Base-by-base conservation (phyloP, 2,113 vertebrate genomes). In the Seriola dumerili region DNA sequence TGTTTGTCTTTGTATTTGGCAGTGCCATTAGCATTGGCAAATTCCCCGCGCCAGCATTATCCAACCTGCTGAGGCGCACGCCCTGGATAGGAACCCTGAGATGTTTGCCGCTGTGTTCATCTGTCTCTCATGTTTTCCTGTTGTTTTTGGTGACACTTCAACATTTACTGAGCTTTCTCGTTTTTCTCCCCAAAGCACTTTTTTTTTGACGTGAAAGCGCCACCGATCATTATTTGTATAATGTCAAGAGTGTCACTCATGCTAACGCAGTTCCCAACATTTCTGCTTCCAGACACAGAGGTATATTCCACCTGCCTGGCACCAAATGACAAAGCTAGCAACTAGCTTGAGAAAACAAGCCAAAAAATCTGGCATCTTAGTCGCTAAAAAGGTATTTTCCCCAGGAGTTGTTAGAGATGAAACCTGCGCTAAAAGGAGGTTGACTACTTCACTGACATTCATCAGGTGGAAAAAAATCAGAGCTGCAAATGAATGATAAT, bases 11-110 rank as follows among this genome's bases (percentile, higher is more conserved):
- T 83, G 50, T 66, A 4, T 72, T 80, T 78, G 70, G 52, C 68
- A 70, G 46, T 5, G 17, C 64, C 71, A 79, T 90, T 88, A 90
- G 68, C 63, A 72, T 38, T 61, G 65, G 21, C 48, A 59, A 82
- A 82, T 73, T 38, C 40, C 61, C 72, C 4, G 46, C 54, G 59
- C 87, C 88, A 89, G 90, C 86, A 74, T 32, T 75, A 83, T 81
- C 44, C 58, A 69, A 11, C 17, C 29, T 62, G 48, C 74, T 61
- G 59, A 58, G 44, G 58, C 68, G 73, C 59, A 80, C 78, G 50
- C 63, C 66, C 14, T 52, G 62, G 61, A 69, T 34, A 52, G 65
- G 66, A 88, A 63, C 40, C 42, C 29, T 11, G 21, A 74, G 38
- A 75, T 32, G 25, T 76, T 71, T 48, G 13, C 48, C 10, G 42